Percentiles rank a stretch among this genome's conserved stretches.
phyloP scores from a whole-genome alignment of 2,888 invertebrate genomes.

The Drosophila nigritarsus region DNA sequence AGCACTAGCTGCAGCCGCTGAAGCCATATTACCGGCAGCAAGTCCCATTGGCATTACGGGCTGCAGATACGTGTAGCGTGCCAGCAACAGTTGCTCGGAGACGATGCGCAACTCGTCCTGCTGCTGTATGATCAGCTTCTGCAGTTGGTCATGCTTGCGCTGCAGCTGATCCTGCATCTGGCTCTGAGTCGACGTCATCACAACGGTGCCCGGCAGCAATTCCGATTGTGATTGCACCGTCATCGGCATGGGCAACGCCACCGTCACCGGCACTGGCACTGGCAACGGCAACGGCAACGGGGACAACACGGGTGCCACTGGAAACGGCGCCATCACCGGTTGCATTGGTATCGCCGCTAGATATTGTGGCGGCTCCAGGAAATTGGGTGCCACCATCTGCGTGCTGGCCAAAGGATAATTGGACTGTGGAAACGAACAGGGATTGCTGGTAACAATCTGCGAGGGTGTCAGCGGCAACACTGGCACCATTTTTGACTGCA shows the following conservation, averaged over 20 bases:
- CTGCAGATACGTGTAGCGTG: constrained; percentile 90
- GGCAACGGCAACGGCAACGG: constrained; percentile 86
- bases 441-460: constrained; percentile 73
- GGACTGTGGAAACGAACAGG: constrained; percentile 86
- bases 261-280: constrained; percentile 69
- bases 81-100: constrained; percentile 94
- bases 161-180: constrained; percentile 90
- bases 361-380: constrained; percentile 86
- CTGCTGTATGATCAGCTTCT: constrained; percentile 93
- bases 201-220: constrained; percentile 83
- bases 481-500: constrained; percentile 74
- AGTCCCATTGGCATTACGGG: constrained; percentile 80
- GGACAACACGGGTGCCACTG: constrained; percentile 86
- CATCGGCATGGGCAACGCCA: constrained; percentile 82
- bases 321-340: constrained; percentile 86
- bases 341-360: constrained; percentile 87
- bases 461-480: constrained; percentile 69
- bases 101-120: constrained; percentile 94
- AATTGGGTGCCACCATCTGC: constrained; percentile 81
- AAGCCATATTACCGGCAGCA: constrained; percentile 52
- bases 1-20: constrained; percentile 43
- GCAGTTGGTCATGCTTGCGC: constrained; percentile 93
- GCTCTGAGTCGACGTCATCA: constrained; percentile 87
- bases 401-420: constrained; percentile 85
- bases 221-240: constrained; percentile 76